These are phyloP conservation scores for Hirtodrosophila confusa DNA, from an alignment of 2,888 invertebrate genomes.

Conservation along the genomic window DNA sequence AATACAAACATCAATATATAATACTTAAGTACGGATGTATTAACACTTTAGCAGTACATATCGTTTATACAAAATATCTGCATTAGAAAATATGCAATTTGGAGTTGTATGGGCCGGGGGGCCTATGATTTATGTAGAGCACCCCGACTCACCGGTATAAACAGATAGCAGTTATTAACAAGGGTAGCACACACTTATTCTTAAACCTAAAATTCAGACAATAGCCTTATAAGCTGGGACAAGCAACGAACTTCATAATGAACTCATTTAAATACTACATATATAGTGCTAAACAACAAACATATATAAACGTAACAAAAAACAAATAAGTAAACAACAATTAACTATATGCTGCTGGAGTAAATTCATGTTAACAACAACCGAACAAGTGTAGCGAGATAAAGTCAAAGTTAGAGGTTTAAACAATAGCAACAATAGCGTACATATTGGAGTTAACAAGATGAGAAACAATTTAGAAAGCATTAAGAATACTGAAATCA, in stretches of 20 bases:
- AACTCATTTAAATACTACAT: not conserved
- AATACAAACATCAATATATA: not conserved
- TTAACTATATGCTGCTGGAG: conserved; percentile 13
- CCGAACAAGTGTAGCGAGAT: conserved; percentile 9
- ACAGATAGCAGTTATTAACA: not conserved
- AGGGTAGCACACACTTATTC: conserved; percentile 16
- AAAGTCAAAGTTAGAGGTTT: conserved; percentile 32
- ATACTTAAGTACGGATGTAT: conserved; percentile 8
- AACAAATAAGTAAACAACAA: not conserved
- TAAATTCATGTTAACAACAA: conserved; percentile 6
- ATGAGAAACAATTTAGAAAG: not conserved
- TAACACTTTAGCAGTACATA: conserved; percentile 64
- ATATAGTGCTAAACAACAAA: not conserved
- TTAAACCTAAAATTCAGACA: conserved; percentile 44
- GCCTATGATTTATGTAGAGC: conserved; percentile 53
- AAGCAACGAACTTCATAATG: conserved; percentile 61
- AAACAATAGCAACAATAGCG: conserved; percentile 4
- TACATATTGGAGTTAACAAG: conserved; percentile 14
- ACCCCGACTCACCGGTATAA: conserved; percentile 16
- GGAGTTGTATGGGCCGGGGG: conserved; percentile 10
- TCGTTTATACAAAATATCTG: conserved; percentile 56
- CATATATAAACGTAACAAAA: conserved; percentile 7
- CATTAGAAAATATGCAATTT: conserved; percentile 19
- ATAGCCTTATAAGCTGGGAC: conserved; percentile 63
- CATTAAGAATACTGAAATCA: not conserved